Conservation (phyloP, 2,113 vertebrate species). For the Phylloscopus whistleri region DNA sequence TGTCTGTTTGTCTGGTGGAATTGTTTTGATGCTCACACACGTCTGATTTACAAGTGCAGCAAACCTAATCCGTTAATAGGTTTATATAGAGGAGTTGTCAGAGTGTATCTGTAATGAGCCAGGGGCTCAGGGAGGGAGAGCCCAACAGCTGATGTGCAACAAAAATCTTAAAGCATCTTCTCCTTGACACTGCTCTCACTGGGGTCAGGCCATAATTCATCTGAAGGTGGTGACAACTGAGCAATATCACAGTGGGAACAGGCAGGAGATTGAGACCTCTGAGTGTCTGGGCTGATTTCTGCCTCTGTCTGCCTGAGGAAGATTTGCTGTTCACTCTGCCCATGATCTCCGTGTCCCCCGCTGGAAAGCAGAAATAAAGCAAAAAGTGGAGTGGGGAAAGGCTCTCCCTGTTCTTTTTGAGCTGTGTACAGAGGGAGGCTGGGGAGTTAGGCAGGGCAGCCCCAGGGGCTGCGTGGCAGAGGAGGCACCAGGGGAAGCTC, state of each 20-base stretch:
- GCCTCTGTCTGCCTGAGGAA: slow-evolving; percentile 18
- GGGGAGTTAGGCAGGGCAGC: not conserved
- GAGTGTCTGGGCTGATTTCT: slow-evolving; percentile 38
- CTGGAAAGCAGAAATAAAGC: not conserved
- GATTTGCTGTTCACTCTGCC: not conserved
- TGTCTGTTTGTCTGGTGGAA: slow-evolving; percentile 42
- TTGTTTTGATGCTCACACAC: slow-evolving; percentile 26
- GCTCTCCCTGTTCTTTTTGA: not conserved
- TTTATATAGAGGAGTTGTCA: slow-evolving; percentile 19
- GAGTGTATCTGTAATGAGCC: not conserved
- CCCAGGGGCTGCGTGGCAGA: not conserved
- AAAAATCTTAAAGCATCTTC: slow-evolving; percentile 50
- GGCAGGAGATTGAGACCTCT: slow-evolving; percentile 14
- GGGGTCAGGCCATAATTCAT: slow-evolving; percentile 47
- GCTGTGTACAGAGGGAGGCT: not conserved
- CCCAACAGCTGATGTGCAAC: slow-evolving; percentile 36
- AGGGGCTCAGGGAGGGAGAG: not conserved
- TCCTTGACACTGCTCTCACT: slow-evolving; percentile 40
- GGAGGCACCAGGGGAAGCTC: not conserved
- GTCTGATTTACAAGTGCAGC: slow-evolving; percentile 38
- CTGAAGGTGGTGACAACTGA: slow-evolving; percentile 46
- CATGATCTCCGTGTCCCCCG: not conserved
- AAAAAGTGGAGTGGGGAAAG: not conserved
- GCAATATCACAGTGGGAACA: slow-evolving; percentile 15
- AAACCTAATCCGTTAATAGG: slow-evolving; percentile 52